These are phyloP conservation scores for Electrophaes corylata DNA, from an alignment of 2,888 invertebrate species.

Conservation along the genomic window DNA sequence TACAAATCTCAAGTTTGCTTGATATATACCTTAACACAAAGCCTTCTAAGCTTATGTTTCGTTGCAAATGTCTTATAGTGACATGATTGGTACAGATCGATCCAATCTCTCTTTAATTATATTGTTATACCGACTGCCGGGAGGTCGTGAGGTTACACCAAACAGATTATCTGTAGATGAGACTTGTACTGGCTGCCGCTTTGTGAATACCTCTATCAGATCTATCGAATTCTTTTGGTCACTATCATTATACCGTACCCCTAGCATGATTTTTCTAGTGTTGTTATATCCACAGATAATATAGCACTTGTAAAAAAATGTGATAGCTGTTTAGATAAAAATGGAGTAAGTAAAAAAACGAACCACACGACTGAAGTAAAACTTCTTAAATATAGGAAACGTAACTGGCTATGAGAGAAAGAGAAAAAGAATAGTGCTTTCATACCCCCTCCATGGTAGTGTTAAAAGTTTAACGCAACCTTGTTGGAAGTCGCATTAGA, in stretches of 20 bases:
- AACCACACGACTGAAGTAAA: no score
- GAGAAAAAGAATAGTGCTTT: no score
- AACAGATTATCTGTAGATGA: slow-evolving; percentile 81
- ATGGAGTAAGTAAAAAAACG: no score
- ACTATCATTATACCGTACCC: slow-evolving; percentile 58
- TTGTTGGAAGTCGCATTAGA: no score
- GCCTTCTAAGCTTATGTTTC: slow-evolving; percentile 4
- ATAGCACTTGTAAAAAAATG: no score
- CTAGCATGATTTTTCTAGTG: slow-evolving; percentile 9
- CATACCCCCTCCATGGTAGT: no score
- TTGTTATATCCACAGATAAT: no score
- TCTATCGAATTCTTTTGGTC: slow-evolving; percentile 75
- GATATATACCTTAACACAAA: not conserved
- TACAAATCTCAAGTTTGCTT: not conserved
- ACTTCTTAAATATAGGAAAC: no score
- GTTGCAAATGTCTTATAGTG: slow-evolving; percentile 3
- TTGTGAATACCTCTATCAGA: slow-evolving; percentile 69
- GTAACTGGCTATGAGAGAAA: no score
- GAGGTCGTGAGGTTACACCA: slow-evolving; percentile 83
- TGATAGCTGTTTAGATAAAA: no score
- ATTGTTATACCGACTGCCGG: slow-evolving; percentile 74
- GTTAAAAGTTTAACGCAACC: no score
- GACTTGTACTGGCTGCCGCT: slow-evolving; percentile 63
- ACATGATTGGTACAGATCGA: slow-evolving; percentile 38
- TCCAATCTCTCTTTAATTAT: slow-evolving; percentile 81